Base-by-base conservation (phyloP, 64 coral and sea anemone genomes). In the Platygyra sinensis region DNA sequence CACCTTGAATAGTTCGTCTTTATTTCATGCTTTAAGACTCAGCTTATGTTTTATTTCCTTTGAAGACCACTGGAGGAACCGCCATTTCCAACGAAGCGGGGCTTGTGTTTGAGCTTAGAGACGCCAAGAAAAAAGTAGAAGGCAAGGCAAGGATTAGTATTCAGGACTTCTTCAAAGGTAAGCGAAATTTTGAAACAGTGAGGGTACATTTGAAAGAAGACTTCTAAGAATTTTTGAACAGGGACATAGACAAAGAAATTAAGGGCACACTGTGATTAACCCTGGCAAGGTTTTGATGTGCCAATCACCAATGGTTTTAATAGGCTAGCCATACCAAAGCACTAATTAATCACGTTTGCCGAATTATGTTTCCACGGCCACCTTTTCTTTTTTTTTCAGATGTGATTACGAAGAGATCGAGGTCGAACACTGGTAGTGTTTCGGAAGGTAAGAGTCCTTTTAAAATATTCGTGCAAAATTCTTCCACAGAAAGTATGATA, bases 151-250 rank as follows among this genome's bases (percentile, higher is more conserved):
- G 93, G 79, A 96, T 94, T 28, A 50, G 91, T 22, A 94, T 96
- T 12, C 86, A 75, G 57, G 95, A 96, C 10, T 96, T 96, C 72
- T 96, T 96, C 63, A 96, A 91, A 96, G 95, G 95, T 96, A 57
- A 73, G 5, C 74, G 19, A 27, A 30, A 6, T 9, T 69, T 69
- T 36, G 31, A 49, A 49, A 9, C 42, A 5, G 42, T 5, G 32
- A 19, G 11, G 16, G 18, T 74, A 28, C 0, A 69, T 69, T 69
- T 69, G 63, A 24, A 24, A 67, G 2, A 10, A 8, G 11, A n/a
- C n/a, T n/a, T n/a, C n/a, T n/a, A n/a, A n/a, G n/a, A n/a, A n/a
- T n/a, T n/a, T n/a, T n/a, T n/a, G n/a, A n/a, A n/a, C n/a, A n/a
- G n/a, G n/a, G n/a, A n/a, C n/a, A n/a, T n/a, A n/a, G n/a, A 46